Percentiles rank a stretch among this genome's conserved stretches.
Conservation (phyloP, 2,888 invertebrate genomes). For the Melitaea athalia region DNA sequence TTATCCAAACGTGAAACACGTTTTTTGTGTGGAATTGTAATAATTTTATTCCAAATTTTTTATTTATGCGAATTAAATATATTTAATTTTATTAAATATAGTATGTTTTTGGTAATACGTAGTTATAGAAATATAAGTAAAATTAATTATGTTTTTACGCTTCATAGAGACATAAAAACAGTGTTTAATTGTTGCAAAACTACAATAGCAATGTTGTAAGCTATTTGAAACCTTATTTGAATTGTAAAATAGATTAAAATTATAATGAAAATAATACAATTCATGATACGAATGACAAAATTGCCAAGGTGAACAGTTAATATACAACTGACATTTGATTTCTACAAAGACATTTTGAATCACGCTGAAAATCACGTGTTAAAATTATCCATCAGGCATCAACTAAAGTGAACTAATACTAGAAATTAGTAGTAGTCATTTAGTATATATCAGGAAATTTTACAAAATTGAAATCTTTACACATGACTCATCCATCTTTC, state of each 20-base stretch:
- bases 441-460: constrained; percentile 14
- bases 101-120: no score
- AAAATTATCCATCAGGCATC: constrained; percentile 1
- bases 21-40: no score
- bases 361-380: constrained; percentile 1
- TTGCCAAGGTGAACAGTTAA: background rate
- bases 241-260: background rate
- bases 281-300: background rate
- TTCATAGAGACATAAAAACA: no score
- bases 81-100: no score
- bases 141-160: no score
- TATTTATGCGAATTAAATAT: no score
- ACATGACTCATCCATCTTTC: constrained; percentile 18
- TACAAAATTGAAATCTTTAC: constrained; percentile 7
- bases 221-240: background rate
- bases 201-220: no score
- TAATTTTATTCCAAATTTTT: no score
- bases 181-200: no score
- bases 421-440: constrained; percentile 9
- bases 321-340: background rate
- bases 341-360: background rate
- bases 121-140: no score
- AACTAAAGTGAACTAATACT: constrained; percentile 8
- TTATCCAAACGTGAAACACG: no score
- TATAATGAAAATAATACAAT: background rate